phyloP scores from a whole-genome alignment of 2,888 invertebrate species.

The Drosophila phalerata region DNA sequence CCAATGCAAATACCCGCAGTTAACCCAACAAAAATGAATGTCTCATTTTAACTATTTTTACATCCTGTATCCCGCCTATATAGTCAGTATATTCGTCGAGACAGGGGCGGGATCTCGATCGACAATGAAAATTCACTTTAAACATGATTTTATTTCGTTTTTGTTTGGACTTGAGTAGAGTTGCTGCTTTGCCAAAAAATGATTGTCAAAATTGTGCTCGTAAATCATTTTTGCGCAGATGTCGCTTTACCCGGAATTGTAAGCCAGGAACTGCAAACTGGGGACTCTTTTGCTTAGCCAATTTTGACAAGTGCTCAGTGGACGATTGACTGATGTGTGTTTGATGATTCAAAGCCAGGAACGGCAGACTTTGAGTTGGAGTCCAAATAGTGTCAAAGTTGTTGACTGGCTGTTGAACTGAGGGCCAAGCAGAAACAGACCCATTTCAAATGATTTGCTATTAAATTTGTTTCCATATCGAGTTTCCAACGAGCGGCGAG shows the following conservation, averaged over 20 bases:
- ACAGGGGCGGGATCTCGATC: neutral
- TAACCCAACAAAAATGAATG: constrained; percentile 27
- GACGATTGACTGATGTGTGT: constrained; percentile 58
- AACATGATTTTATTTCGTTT: constrained; percentile 21
- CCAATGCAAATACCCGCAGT: constrained; percentile 48
- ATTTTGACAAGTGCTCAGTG: constrained; percentile 61
- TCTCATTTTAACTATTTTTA: constrained; percentile 9
- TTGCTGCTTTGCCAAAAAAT: constrained; percentile 28
- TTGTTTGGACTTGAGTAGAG: constrained; percentile 9
- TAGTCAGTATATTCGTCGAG: neutral
- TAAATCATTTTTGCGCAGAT: constrained; percentile 60
- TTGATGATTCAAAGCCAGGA: constrained; percentile 42
- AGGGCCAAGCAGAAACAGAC: constrained; percentile 1
- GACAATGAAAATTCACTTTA: constrained; percentile 31
- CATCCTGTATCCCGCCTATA: constrained; percentile 3
- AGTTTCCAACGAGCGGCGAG: constrained; percentile 24
- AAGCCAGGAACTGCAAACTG: constrained; percentile 5
- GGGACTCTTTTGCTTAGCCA: constrained; percentile 57
- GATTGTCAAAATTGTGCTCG: constrained; percentile 51
- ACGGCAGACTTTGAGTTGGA: constrained; percentile 5
- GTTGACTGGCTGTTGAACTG: constrained; percentile 39
- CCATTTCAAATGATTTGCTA: constrained; percentile 33
- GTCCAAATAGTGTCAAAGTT: constrained; percentile 51
- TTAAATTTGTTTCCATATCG: constrained; percentile 27
- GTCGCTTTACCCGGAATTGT: constrained; percentile 29